These are phyloP conservation scores for Myiothlypis coronata DNA, from an alignment of 2,797 vertebrate species.

Conservation along the genomic window DNA sequence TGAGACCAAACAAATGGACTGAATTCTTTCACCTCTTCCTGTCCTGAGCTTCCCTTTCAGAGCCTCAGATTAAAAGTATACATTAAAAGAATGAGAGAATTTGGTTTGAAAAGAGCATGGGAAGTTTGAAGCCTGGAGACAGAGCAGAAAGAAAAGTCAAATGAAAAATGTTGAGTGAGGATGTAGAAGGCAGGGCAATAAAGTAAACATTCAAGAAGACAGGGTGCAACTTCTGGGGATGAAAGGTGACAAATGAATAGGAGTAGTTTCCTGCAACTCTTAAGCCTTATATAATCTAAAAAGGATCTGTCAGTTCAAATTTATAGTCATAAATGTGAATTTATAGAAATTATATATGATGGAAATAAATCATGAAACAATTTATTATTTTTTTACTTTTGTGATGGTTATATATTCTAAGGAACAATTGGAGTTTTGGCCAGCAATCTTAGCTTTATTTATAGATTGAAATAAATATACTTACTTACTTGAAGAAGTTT, in stretches of 20 bases:
- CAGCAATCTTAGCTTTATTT: constrained; percentile 2
- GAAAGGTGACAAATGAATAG: background rate
- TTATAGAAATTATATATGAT: constrained; percentile 1
- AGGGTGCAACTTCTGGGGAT: background rate
- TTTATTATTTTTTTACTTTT: constrained; percentile 34
- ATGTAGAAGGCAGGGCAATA: background rate
- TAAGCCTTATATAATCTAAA: background rate
- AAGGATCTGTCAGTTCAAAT: background rate
- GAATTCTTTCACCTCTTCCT: background rate
- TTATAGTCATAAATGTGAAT: constrained; percentile 6
- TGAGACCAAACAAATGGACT: background rate
- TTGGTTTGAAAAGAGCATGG: background rate
- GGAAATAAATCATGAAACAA: constrained; percentile 32
- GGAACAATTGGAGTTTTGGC: background rate
- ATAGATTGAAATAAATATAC: constrained; percentile 37
- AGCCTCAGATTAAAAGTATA: background rate
- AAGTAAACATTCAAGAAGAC: background rate
- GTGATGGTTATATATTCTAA: constrained; percentile 15
- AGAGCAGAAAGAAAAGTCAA: background rate
- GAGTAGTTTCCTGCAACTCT: background rate
- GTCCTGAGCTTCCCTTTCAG: background rate
- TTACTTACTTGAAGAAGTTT: constrained; percentile 6
- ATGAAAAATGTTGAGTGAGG: background rate
- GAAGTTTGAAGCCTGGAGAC: background rate
- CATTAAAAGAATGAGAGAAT: background rate